A percentile compares a stretch with the other conserved stretches of the same genome.
Conservation (phyloP, 2,888 invertebrate genomes). For the Drosophila monieri region DNA sequence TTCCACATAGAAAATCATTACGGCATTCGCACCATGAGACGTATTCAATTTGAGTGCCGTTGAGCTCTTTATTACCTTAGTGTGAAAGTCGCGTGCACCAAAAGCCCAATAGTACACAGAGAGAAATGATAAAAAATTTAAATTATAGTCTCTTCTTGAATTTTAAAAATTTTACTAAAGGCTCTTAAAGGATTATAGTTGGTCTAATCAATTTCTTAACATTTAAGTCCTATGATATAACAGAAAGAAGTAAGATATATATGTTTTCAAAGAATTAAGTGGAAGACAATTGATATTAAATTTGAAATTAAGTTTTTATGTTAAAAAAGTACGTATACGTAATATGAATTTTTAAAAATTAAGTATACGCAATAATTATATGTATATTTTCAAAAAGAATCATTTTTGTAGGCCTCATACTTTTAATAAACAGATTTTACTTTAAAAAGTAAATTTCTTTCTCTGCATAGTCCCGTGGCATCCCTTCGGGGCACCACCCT, state of each 20-base stretch:
- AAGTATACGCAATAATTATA: too few species aligned
- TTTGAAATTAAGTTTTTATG: too few species aligned
- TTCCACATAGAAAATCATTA: slow-evolving; percentile 81
- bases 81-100: slow-evolving; percentile 81
- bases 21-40: slow-evolving; percentile 81
- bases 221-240: too few species aligned
- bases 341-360: background rate
- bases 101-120: slow-evolving; percentile 44
- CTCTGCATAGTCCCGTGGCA: slow-evolving; percentile 18
- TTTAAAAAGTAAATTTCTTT: background rate
- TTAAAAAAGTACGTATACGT: background rate
- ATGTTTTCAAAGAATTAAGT: too few species aligned
- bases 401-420: too few species aligned
- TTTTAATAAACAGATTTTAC: too few species aligned
- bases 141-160: background rate
- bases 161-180: background rate
- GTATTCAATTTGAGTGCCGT: slow-evolving; percentile 82
- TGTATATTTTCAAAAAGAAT: too few species aligned
- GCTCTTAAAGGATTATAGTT: too few species aligned
- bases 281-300: too few species aligned
- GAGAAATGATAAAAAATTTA: background rate
- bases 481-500: slow-evolving; percentile 31
- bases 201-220: too few species aligned
- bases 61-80: slow-evolving; percentile 83
- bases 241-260: too few species aligned